Evolutionary conservation across 2,113 vertebrate genomes (phyloP).

Genomic region (Xenopus laevis): DNA sequence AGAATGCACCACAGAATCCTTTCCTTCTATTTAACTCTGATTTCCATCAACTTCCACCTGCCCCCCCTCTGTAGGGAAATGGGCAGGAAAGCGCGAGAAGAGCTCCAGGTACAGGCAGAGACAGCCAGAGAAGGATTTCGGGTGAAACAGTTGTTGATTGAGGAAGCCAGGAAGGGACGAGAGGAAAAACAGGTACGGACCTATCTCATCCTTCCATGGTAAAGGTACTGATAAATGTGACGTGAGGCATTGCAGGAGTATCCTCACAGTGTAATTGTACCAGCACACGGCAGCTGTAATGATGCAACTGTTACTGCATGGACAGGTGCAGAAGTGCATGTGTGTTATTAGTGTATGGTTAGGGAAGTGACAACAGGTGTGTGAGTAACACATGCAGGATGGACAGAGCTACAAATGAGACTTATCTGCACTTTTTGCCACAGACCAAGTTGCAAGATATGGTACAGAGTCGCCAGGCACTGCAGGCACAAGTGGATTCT

Average conservation of each 20-base stretch:
- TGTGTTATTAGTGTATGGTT: too few relatives aligned
- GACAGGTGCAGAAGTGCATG: too few relatives aligned
- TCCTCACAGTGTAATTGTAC: too few relatives aligned
- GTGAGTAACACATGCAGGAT: neutral
- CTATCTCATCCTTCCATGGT: conserved; percentile 38
- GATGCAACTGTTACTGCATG: too few relatives aligned
- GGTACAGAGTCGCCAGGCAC: conserved; percentile 64
- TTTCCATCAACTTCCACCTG: too few relatives aligned
- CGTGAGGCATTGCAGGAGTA: neutral
- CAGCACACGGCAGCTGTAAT: too few relatives aligned
- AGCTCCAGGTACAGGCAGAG: conserved; percentile 75
- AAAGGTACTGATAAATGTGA: conserved; percentile 64
- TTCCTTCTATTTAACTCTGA: too few relatives aligned
- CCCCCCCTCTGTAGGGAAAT: conserved; percentile 72
- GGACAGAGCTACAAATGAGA: neutral
- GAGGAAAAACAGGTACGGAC: conserved; percentile 80
- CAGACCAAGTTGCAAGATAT: conserved; percentile 73
- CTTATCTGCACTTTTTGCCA: neutral
- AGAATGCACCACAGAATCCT: neutral
- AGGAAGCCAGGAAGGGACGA: conserved; percentile 75
- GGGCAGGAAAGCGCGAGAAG: conserved; percentile 78
- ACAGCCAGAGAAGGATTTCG: conserved; percentile 80
- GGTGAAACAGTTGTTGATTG: conserved; percentile 79
- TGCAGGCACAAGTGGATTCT: conserved; percentile 73
- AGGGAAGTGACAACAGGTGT: too few relatives aligned